A percentile compares a stretch with the other conserved stretches of the same genome.
Conservation (phyloP, 2,113 vertebrate genomes). For the Pseudolaguvia tuberculata region DNA sequence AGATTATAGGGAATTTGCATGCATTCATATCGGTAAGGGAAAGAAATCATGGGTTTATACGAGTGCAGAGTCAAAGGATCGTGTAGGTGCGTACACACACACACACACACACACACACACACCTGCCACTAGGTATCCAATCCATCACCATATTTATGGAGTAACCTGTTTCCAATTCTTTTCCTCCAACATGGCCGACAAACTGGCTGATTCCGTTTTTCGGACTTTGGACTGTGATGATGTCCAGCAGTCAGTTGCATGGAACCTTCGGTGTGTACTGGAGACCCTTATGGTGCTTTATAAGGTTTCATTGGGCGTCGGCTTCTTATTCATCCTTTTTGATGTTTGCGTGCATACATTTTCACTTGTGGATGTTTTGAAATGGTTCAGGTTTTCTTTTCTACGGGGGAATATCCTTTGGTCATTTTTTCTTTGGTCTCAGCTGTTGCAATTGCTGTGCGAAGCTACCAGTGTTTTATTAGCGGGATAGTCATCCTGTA, state of each 20-base stretch:
- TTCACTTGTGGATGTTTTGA: conserved; percentile 1
- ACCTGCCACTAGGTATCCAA: conserved; percentile 9
- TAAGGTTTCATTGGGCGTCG: not conserved
- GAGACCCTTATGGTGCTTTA: not conserved
- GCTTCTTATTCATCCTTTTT: not conserved
- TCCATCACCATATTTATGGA: conserved; percentile 22
- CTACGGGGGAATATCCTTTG: not conserved
- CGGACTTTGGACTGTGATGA: not conserved
- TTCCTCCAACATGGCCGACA: no score
- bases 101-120: not conserved
- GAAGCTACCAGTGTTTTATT: not conserved
- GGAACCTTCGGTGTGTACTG: not conserved
- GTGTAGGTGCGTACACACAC: not conserved
- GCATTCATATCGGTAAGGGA: not conserved
- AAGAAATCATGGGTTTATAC: not conserved
- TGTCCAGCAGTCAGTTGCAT: not conserved
- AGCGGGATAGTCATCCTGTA: not conserved
- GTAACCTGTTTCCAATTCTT: no score
- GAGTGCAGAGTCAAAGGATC: not conserved
- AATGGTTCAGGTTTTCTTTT: not conserved
- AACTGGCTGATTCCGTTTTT: no score
- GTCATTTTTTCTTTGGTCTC: conserved; percentile 9
- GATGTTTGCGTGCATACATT: not conserved
- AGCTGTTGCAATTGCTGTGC: conserved; percentile 17
- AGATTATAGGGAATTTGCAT: not conserved